phyloP scores from a whole-genome alignment of 2,888 invertebrate genomes.

The Tenthredo distinguenda region DNA sequence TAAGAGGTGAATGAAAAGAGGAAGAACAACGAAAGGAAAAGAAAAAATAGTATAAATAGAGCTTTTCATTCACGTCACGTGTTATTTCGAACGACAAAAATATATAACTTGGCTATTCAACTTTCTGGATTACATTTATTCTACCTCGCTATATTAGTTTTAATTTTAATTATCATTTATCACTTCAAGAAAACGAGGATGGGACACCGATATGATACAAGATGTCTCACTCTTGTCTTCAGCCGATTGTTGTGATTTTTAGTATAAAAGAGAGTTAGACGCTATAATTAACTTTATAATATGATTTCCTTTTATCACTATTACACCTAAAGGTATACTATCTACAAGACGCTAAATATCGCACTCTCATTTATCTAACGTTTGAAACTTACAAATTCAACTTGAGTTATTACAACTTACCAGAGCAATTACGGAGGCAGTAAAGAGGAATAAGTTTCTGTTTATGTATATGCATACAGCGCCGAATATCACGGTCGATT shows the following conservation, averaged over 20 bases:
- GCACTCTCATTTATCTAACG: background rate
- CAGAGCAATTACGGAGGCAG: constrained; percentile 37
- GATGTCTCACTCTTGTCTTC: constrained; percentile 3
- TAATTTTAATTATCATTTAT: background rate
- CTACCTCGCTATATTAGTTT: background rate
- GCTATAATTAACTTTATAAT: background rate
- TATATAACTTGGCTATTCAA: background rate
- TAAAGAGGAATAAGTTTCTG: constrained; percentile 12
- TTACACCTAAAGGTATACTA: constrained; percentile 37
- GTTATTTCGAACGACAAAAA: background rate
- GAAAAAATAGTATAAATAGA: background rate
- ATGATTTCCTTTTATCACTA: constrained; percentile 21
- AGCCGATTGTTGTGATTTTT: constrained; percentile 18
- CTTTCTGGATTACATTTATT: background rate
- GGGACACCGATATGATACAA: constrained; percentile 9
- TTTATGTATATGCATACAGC: background rate
- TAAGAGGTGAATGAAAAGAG: background rate
- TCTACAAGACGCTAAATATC: constrained; percentile 31
- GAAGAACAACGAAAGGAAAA: background rate
- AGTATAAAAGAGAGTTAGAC: constrained; percentile 35
- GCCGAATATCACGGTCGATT: background rate
- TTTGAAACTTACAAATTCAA: constrained; percentile 24
- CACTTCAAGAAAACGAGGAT: constrained; percentile 11
- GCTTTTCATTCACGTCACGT: background rate
- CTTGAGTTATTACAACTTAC: constrained; percentile 21